phyloP scores from a whole-genome alignment of 2,888 invertebrate genomes.

The Drosophila nigricruria region DNA sequence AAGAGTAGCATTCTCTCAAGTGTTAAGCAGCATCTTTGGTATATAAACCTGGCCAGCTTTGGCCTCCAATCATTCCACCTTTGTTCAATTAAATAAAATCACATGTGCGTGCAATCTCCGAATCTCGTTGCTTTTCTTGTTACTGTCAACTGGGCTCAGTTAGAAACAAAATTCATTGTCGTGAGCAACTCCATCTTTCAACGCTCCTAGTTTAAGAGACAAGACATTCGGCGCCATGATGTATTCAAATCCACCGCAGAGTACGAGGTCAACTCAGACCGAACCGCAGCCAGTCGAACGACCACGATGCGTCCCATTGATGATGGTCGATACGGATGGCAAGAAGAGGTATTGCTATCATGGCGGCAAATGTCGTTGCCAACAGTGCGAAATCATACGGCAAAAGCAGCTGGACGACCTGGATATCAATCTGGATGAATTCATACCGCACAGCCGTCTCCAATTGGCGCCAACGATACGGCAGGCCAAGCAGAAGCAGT shows the following conservation, averaged over 20 bases:
- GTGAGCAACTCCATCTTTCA: conserved; percentile 1
- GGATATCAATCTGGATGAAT: conserved; percentile 54
- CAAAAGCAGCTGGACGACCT: conserved; percentile 34
- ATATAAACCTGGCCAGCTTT: not conserved
- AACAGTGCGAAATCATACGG: conserved; percentile 37
- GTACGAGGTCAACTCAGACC: conserved; percentile 53
- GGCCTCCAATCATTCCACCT: too few relatives aligned
- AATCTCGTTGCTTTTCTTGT: not conserved
- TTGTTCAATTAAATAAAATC: not conserved
- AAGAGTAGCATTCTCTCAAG: not conserved
- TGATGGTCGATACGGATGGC: conserved; percentile 67
- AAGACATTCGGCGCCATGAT: conserved; percentile 25
- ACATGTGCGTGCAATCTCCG: not conserved
- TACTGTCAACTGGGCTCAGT: conserved; percentile 22
- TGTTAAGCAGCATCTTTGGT: not conserved
- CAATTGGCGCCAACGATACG: conserved; percentile 55
- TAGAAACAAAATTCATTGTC: conserved; percentile 16
- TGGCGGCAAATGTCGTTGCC: conserved; percentile 70
- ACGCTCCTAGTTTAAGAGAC: conserved; percentile 33
- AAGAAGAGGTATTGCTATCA: conserved; percentile 66
- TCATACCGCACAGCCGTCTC: conserved; percentile 36
- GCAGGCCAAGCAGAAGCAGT: conserved; percentile 56
- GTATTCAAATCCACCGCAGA: conserved; percentile 51
- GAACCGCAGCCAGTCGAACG: conserved; percentile 33
- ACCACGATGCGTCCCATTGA: conserved; percentile 59